Percentiles rank a stretch among this genome's conserved stretches.
phyloP scores from a whole-genome alignment of 2,113 vertebrate genomes.

The Proteles cristata region DNA sequence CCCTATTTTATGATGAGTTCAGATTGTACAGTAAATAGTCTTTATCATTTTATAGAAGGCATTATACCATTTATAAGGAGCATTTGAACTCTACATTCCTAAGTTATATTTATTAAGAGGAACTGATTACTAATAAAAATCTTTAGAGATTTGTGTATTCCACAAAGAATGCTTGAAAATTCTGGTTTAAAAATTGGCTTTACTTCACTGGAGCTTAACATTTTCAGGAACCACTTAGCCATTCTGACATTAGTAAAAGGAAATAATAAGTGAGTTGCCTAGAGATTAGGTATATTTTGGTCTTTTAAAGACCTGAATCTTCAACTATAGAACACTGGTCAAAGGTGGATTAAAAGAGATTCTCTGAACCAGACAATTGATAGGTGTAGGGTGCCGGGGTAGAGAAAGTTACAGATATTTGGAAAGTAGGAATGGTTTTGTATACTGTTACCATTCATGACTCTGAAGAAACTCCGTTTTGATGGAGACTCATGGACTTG shows the following conservation, averaged over 20 bases:
- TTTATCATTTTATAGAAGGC: background rate
- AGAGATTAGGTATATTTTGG: background rate
- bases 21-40: background rate
- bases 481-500: background rate
- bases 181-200: background rate
- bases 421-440: background rate
- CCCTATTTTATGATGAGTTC: background rate
- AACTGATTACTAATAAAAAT: constrained; percentile 14
- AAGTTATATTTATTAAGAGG: background rate
- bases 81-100: background rate
- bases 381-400: background rate
- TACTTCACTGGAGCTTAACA: background rate
- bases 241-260: background rate
- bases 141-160: background rate
- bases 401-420: background rate
- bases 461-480: background rate
- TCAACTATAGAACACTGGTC: background rate
- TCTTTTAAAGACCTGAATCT: background rate
- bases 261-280: background rate
- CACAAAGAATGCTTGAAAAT: background rate
- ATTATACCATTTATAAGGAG: background rate
- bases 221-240: background rate
- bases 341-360: background rate
- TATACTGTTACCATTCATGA: background rate
- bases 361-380: background rate